Evolutionary conservation across 2,888 invertebrate genomes (phyloP).

Genomic region (Amblyteles armatorius): DNA sequence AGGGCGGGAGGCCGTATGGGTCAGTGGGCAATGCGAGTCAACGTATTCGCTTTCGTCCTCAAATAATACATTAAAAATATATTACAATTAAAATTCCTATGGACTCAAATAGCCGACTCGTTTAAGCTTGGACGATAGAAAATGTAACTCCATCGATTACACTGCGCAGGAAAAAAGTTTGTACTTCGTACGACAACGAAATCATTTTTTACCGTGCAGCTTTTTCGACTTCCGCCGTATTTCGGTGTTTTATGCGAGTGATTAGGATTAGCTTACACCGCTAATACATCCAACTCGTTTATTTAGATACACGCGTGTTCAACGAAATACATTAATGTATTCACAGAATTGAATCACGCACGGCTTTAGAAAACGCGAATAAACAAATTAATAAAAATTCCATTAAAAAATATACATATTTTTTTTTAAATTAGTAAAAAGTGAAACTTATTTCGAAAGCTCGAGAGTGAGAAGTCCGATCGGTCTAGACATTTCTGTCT

Average conservation of each 20-base stretch:
- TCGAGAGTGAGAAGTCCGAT: background rate
- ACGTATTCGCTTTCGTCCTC: background rate
- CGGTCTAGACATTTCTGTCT: background rate
- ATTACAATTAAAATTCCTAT: background rate
- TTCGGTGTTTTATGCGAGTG: background rate
- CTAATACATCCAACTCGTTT: background rate
- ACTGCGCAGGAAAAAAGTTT: too few species aligned
- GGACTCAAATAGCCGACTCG: background rate
- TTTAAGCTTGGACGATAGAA: too few species aligned
- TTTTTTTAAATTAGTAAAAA: background rate
- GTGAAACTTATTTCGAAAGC: background rate
- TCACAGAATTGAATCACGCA: background rate
- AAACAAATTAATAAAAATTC: background rate
- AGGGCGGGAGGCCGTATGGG: background rate
- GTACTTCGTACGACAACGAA: too few species aligned
- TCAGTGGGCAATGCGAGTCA: slow-evolving; percentile 8
- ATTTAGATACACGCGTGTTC: background rate
- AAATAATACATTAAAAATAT: background rate
- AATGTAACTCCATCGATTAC: too few species aligned
- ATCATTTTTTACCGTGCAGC: too few species aligned
- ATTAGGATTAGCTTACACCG: background rate
- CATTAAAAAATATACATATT: too few species aligned
- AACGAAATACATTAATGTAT: background rate
- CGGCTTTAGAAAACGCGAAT: background rate
- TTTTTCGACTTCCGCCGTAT: background rate